Conservation (phyloP, 1,140 invertebrate species). For the Drosophila punjabiensis region DNA sequence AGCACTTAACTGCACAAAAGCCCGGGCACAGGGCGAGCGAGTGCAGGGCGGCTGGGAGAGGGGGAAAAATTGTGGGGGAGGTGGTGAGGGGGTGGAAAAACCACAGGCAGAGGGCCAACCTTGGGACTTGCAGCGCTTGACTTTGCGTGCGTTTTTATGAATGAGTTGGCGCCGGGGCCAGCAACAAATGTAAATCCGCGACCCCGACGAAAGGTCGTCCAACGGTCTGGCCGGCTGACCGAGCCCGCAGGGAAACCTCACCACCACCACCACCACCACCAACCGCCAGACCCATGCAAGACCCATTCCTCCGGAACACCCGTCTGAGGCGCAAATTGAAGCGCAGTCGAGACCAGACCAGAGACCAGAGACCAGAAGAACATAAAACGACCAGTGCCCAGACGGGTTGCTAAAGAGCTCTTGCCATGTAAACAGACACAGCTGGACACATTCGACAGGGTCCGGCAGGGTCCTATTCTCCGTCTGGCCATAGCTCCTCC, state of each 20-base stretch:
- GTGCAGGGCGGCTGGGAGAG: not conserved
- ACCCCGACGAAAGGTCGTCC: constrained; percentile 69
- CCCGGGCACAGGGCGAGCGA: constrained; percentile 27
- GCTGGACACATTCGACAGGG: constrained; percentile 58
- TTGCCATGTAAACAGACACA: constrained; percentile 69
- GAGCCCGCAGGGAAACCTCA: constrained; percentile 31
- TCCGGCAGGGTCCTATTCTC: constrained; percentile 12
- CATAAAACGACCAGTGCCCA: constrained; percentile 51
- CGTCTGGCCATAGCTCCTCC: constrained; percentile 16
- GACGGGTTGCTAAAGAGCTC: constrained; percentile 62
- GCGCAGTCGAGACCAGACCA: constrained; percentile 42
- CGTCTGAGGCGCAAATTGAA: constrained; percentile 67
- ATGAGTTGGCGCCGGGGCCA: constrained; percentile 53
- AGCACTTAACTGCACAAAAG: constrained; percentile 82
- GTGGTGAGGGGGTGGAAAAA: constrained; percentile 21
- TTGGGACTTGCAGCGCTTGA: constrained; percentile 68
- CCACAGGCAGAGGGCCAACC: constrained; percentile 65
- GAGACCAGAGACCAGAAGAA: constrained; percentile 18
- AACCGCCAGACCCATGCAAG: not conserved
- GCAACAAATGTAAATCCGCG: constrained; percentile 78
- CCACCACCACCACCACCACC: constrained; percentile 10
- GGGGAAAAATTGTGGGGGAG: not conserved
- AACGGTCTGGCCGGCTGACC: constrained; percentile 25
- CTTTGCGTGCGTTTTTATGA: constrained; percentile 80
- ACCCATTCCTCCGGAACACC: constrained; percentile 9